phyloP scores from a whole-genome alignment of 1,140 invertebrate genomes.

The Euglossa dilemma region DNA sequence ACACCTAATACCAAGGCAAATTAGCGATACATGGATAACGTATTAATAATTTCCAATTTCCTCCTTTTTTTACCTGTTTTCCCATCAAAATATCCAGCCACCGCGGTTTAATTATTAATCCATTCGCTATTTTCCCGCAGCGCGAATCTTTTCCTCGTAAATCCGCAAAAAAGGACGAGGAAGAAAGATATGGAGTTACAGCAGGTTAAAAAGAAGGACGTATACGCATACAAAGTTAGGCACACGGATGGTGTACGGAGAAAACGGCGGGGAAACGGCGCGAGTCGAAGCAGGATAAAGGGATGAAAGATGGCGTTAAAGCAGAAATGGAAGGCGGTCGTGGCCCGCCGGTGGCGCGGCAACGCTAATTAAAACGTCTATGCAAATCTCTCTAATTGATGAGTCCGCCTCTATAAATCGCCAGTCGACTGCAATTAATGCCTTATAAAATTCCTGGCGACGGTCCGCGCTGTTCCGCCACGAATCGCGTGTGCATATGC shows the following conservation, averaged over 20 bases:
- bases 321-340: background rate
- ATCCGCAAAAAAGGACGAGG: no score
- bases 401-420: slow-evolving; percentile 64
- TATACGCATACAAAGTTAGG: background rate
- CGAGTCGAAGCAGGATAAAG: background rate
- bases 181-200: no score
- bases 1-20: no score
- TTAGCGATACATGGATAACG: no score
- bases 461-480: slow-evolving; percentile 10
- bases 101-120: background rate
- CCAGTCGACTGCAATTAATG: slow-evolving; percentile 55
- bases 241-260: background rate
- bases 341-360: slow-evolving; percentile 21
- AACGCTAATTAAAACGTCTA: slow-evolving; percentile 71
- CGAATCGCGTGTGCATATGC: slow-evolving; percentile 31
- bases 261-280: background rate
- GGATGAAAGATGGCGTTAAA: slow-evolving; percentile 14
- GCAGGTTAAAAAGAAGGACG: background rate
- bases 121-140: background rate
- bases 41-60: no score
- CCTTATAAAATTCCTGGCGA: slow-evolving; percentile 60
- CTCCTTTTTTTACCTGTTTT: no score
- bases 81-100: background rate
- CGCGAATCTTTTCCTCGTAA: no score
- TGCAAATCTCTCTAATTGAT: slow-evolving; percentile 67